Evolutionary conservation across 1,140 invertebrate species (phyloP).

Genomic region (Drosophila subpulchrella): DNA sequence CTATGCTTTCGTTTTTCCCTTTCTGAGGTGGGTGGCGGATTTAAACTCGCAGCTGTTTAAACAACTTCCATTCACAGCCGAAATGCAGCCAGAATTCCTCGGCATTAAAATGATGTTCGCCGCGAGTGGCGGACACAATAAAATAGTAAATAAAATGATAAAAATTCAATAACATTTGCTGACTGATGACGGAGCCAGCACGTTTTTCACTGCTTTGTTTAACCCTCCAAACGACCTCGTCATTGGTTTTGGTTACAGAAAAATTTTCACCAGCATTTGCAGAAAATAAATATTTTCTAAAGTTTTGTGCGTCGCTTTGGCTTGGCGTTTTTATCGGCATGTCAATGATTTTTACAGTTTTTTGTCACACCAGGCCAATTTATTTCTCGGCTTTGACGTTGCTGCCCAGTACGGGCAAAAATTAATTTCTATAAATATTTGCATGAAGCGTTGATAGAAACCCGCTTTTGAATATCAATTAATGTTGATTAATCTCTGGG

Average conservation of each 20-base stretch:
- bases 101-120: slow-evolving; percentile 34
- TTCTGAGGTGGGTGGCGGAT: slow-evolving; percentile 35
- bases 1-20: neutral
- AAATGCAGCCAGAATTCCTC: slow-evolving; percentile 41
- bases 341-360: slow-evolving; percentile 29
- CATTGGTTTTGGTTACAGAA: slow-evolving; percentile 65
- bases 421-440: slow-evolving; percentile 32
- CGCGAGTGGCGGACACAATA: too few relatives aligned
- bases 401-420: neutral
- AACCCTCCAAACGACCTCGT: slow-evolving; percentile 45
- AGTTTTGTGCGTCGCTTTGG: slow-evolving; percentile 25
- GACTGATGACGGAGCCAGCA: slow-evolving; percentile 35
- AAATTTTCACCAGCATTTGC: slow-evolving; percentile 53
- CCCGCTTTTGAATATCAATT: slow-evolving; percentile 20
- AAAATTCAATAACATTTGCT: slow-evolving; percentile 78
- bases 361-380: slow-evolving; percentile 11
- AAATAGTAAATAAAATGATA: slow-evolving; percentile 32
- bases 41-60: slow-evolving; percentile 70
- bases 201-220: slow-evolving; percentile 8
- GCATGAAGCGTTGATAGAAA: slow-evolving; percentile 7
- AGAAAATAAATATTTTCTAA: slow-evolving; percentile 64
- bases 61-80: slow-evolving; percentile 40
- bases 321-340: neutral
- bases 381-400: slow-evolving; percentile 2
- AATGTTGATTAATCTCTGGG: slow-evolving; percentile 16